These are phyloP conservation scores for Xanthia icteritia DNA, from an alignment of 2,888 invertebrate genomes.

Conservation along the genomic window DNA sequence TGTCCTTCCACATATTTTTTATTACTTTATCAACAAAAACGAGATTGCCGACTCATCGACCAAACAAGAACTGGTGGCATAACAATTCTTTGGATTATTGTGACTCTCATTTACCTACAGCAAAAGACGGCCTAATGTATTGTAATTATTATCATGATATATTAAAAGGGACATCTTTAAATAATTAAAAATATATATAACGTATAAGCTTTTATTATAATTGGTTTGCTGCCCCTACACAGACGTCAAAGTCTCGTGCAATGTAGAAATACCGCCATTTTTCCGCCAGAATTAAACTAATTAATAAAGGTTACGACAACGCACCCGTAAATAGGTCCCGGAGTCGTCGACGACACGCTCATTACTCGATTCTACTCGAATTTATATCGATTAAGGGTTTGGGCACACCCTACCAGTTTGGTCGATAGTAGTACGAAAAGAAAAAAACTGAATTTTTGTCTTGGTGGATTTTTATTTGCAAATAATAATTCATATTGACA, in stretches of 20 bases:
- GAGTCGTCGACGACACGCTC: slow-evolving; percentile 72
- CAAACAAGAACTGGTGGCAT: too few species aligned
- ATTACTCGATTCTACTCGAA: slow-evolving; percentile 67
- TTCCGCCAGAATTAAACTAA: slow-evolving; percentile 76
- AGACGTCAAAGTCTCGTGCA: slow-evolving; percentile 56
- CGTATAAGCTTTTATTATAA: too few species aligned
- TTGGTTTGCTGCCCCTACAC: slow-evolving; percentile 61
- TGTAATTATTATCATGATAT: too few species aligned
- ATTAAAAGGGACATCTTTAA: too few species aligned
- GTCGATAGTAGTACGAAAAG: neutral
- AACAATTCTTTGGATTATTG: too few species aligned
- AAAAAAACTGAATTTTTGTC: neutral
- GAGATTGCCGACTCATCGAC: too few species aligned
- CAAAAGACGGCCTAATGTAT: too few species aligned
- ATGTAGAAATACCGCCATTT: slow-evolving; percentile 74
- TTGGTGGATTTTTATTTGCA: neutral
- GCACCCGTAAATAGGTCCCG: slow-evolving; percentile 70
- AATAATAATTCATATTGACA: neutral
- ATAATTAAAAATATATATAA: too few species aligned
- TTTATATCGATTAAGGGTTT: slow-evolving; percentile 43
- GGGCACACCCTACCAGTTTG: slow-evolving; percentile 4
- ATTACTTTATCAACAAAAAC: too few species aligned
- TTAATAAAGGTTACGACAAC: slow-evolving; percentile 81
- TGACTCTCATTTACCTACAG: too few species aligned
- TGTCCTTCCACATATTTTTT: too few species aligned